Percentiles rank a stretch among this genome's conserved stretches.
Evolutionary conservation across 2,113 vertebrate species (phyloP).

Genomic region (human): GRCh38 chr20:50827501-50828000

Average conservation of each 20-base stretch:
- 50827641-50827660: not conserved
- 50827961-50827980: not conserved
- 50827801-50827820: not conserved
- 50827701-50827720: not conserved
- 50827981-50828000: not conserved
- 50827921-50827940: not conserved
- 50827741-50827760: not conserved
- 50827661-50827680: fast-evolving
- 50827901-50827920: not conserved
- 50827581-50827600: not conserved
- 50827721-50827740: not conserved
- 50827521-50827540: not conserved
- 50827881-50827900: not conserved
- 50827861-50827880: not conserved
- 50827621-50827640: too few species aligned
- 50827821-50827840: not conserved
- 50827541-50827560: not conserved
- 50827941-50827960: not conserved
- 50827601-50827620: not conserved
- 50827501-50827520: not conserved
- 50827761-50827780: too few species aligned
- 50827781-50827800: not conserved
- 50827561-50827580: too few species aligned
- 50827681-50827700: too few species aligned
- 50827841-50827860: not conserved